These are phyloP conservation scores for Ametastegia equiseti DNA, from an alignment of 2,888 invertebrate species.

Conservation along the genomic window DNA sequence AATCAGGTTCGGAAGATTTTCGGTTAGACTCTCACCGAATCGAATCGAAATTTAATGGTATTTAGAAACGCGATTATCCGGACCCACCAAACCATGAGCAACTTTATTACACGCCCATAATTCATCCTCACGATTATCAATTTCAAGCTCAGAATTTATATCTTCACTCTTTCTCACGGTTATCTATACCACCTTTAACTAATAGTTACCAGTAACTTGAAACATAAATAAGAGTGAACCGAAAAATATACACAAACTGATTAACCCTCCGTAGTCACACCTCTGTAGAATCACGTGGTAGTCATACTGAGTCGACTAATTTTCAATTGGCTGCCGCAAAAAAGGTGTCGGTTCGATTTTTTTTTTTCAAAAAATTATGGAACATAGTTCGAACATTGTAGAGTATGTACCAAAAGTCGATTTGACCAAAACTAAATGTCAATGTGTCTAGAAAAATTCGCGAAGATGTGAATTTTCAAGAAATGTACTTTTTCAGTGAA, in stretches of 20 bases:
- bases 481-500: too few species aligned
- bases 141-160: constrained; percentile 10
- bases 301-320: too few species aligned
- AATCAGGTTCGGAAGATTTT: not conserved
- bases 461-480: too few species aligned
- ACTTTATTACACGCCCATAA: constrained; percentile 8
- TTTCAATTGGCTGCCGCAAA: too few species aligned
- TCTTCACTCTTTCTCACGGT: not conserved
- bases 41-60: not conserved
- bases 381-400: too few species aligned
- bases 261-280: too few species aligned
- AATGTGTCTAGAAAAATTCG: too few species aligned
- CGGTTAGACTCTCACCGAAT: not conserved
- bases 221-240: not conserved
- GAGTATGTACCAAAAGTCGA: too few species aligned
- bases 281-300: too few species aligned
- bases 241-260: not conserved
- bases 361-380: too few species aligned
- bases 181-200: not conserved
- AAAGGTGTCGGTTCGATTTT: too few species aligned
- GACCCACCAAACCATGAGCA: not conserved
- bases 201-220: not conserved
- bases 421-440: too few species aligned
- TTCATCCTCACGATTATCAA: not conserved
- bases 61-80: constrained; percentile 21